A percentile compares a stretch with the other conserved stretches of the same genome.
Conservation (phyloP, 2,888 invertebrate genomes). For the Labia minor region DNA sequence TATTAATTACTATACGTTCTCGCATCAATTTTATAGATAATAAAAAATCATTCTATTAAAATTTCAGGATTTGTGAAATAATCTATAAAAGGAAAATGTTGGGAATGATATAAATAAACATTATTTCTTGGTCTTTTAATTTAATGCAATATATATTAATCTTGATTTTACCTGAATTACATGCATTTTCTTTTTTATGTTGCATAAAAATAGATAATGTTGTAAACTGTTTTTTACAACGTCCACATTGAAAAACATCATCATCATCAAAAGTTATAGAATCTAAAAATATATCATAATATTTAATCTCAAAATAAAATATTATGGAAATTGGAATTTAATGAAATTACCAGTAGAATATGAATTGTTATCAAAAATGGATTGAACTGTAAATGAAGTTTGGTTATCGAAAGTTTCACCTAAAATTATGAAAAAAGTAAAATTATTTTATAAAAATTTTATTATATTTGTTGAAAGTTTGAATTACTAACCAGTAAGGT, state of each 20-base stretch:
- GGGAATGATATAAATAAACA: too few species aligned
- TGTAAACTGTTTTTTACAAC: slow-evolving; percentile 54
- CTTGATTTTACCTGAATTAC: not conserved
- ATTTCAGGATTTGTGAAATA: too few species aligned
- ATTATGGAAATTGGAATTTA: not conserved
- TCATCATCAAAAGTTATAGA: slow-evolving; percentile 42
- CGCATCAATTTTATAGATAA: too few species aligned
- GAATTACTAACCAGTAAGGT: not conserved
- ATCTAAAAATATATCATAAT: slow-evolving; percentile 18
- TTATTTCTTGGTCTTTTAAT: too few species aligned
- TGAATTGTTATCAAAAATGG: slow-evolving; percentile 23
- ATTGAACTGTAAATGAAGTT: slow-evolving; percentile 23
- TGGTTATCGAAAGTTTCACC: slow-evolving; percentile 25
- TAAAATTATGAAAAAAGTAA: slow-evolving; percentile 15
- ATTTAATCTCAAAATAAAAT: not conserved
- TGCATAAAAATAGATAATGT: slow-evolving; percentile 46
- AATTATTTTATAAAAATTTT: not conserved
- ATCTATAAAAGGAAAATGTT: too few species aligned
- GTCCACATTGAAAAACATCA: slow-evolving; percentile 59
- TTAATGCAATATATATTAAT: too few species aligned
- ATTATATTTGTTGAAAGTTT: not conserved
- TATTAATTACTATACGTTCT: too few species aligned
- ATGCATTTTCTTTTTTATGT: slow-evolving; percentile 44
- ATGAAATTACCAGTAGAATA: not conserved
- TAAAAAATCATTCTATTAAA: too few species aligned